Conservation (phyloP, 2,797 vertebrate species). For the Luscinia luscinia region DNA sequence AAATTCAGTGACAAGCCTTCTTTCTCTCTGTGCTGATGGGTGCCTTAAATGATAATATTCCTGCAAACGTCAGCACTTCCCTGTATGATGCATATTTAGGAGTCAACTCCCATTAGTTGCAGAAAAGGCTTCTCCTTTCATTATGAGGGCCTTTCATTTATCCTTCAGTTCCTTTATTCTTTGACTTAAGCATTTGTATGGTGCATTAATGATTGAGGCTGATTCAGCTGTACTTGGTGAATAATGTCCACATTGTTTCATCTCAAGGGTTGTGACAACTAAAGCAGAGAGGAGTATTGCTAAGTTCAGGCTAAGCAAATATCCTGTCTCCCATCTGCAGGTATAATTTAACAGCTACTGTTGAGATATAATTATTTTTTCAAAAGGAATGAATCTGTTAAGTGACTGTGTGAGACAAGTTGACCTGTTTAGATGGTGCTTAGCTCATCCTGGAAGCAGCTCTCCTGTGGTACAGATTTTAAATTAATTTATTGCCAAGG, state of each 20-base stretch:
- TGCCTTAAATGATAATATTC: conserved; percentile 2
- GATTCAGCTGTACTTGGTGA: conserved; percentile 46
- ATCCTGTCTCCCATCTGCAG: neutral
- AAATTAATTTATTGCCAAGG: neutral
- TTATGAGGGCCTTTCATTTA: conserved; percentile 45
- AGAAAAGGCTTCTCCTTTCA: conserved; percentile 45
- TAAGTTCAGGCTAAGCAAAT: conserved; percentile 28
- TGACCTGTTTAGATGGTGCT: neutral
- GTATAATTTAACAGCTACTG: conserved; percentile 31
- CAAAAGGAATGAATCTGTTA: conserved; percentile 13
- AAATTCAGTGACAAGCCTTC: neutral
- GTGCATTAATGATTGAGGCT: conserved; percentile 47
- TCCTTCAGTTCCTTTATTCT: conserved; percentile 51
- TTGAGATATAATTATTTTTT: conserved; percentile 34
- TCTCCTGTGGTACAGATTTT: neutral
- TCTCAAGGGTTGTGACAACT: conserved; percentile 37
- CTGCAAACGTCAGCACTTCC: conserved; percentile 37
- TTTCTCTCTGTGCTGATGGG: neutral
- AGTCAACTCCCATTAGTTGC: conserved; percentile 27
- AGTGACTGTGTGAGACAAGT: neutral
- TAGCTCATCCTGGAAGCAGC: neutral
- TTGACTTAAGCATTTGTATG: conserved; percentile 19
- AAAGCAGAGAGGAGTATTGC: conserved; percentile 35
- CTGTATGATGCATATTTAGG: conserved; percentile 26
- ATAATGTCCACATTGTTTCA: conserved; percentile 27